These are phyloP conservation scores for Centropyge bicolor DNA, from an alignment of 2,797 vertebrate species.

Conservation along the genomic window DNA sequence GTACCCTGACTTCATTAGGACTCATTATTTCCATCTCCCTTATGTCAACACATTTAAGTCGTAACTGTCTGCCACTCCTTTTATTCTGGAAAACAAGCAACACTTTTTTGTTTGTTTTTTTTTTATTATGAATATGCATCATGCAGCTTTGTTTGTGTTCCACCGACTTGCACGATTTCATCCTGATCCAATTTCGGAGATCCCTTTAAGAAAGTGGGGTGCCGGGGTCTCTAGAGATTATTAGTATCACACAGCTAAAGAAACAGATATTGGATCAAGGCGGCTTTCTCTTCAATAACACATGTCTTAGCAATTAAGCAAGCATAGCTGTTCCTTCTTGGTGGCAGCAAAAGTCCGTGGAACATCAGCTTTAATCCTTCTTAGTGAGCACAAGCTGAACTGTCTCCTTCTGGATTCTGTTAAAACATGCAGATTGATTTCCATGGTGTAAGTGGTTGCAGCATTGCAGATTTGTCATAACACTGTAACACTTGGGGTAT, in stretches of 20 bases:
- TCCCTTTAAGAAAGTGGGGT: constrained; percentile 14
- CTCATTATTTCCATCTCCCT: constrained; percentile 53
- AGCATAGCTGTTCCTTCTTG: constrained; percentile 28
- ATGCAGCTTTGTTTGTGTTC: constrained; percentile 49
- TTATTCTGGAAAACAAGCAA: constrained; percentile 40
- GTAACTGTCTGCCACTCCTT: constrained; percentile 26
- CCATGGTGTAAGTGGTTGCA: constrained; percentile 21
- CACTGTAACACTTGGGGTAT: constrained; percentile 24
- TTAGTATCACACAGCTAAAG: constrained; percentile 34
- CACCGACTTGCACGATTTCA: constrained; percentile 46
- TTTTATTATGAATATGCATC: constrained; percentile 48
- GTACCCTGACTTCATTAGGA: constrained; percentile 34
- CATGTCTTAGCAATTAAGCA: constrained; percentile 15
- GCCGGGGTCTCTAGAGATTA: constrained; percentile 32
- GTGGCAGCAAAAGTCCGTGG: constrained; percentile 20
- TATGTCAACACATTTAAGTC: constrained; percentile 44
- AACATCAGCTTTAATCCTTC: constrained; percentile 44
- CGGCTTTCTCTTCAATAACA: constrained; percentile 20
- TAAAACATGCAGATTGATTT: constrained; percentile 43
- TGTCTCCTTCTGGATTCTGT: constrained; percentile 23
- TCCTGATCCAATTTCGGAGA: constrained; percentile 40
- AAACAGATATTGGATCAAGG: constrained; percentile 34
- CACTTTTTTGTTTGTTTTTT: constrained; percentile 13
- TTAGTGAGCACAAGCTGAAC: constrained; percentile 29
- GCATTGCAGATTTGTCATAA: constrained; percentile 25